Conservation (phyloP, 2,797 vertebrate species). For the Echeneis naucrates region DNA sequence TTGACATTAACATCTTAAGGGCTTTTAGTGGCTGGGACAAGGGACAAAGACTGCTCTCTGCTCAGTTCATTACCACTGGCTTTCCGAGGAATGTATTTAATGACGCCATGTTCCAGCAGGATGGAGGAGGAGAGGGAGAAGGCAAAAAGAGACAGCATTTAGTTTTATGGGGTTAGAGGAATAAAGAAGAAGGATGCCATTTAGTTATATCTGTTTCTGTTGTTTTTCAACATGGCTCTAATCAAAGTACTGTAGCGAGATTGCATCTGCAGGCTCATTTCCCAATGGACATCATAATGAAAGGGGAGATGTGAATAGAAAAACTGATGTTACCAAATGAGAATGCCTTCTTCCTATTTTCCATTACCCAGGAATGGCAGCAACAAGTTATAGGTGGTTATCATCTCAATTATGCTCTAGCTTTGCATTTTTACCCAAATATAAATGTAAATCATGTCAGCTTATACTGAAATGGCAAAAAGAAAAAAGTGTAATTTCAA, state of each 20-base stretch:
- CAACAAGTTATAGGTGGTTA: slow-evolving; percentile 1
- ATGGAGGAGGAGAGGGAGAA: slow-evolving; percentile 25
- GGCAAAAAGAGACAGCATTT: neutral
- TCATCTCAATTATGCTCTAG: neutral
- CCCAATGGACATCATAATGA: slow-evolving; percentile 10
- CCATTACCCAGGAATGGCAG: slow-evolving; percentile 6
- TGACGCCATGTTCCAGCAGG: slow-evolving; percentile 45
- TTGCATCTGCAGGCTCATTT: neutral
- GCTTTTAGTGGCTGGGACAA: slow-evolving; percentile 32
- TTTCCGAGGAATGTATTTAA: slow-evolving; percentile 58
- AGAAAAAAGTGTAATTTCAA: neutral
- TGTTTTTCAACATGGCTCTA: slow-evolving; percentile 6
- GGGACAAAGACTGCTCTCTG: slow-evolving; percentile 40
- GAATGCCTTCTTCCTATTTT: slow-evolving; percentile 1
- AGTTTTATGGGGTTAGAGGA: neutral
- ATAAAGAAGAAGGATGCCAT: neutral
- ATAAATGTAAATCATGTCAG: neutral
- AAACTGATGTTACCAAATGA: slow-evolving; percentile 22
- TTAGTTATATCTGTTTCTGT: slow-evolving; percentile 11
- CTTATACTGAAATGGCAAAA: neutral
- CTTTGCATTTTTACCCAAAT: neutral
- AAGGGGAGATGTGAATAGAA: neutral
- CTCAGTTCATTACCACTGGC: slow-evolving; percentile 59
- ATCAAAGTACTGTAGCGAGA: neutral
- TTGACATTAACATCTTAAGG: slow-evolving; percentile 52